Evolutionary conservation across 37 sponge, comb jelly and placozoan genomes (phyloP), one percentile per base, ranked within the genome.

Genomic region (Halichondria panicea): DNA sequence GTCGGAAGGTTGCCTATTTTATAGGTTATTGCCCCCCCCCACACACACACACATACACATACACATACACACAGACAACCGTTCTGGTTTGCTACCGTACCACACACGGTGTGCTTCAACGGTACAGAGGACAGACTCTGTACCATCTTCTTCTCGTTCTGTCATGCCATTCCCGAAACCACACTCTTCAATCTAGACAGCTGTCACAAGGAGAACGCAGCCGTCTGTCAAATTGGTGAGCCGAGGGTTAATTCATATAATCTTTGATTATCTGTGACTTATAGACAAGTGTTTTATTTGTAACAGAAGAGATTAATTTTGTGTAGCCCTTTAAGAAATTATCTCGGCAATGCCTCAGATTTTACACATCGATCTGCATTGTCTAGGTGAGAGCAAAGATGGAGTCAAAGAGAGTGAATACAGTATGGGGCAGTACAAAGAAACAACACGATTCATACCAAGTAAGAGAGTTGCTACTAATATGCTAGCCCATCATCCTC

Each of bases 161-260:
- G 80, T 43, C 80, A 70, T 32, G 35, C 70, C 21, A n/a, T 79
- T 2, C 70, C 80, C 61, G n/a, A n/a, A n/a, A n/a, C n/a, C n/a
- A n/a, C n/a, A n/a, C n/a, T n/a, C n/a, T n/a, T n/a, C n/a, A n/a
- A n/a, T n/a, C n/a, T n/a, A n/a, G n/a, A n/a, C n/a, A n/a, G n/a
- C n/a, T n/a, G n/a, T n/a, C n/a, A n/a, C n/a, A n/a, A n/a, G n/a
- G n/a, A n/a, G n/a, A n/a, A 33, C 38, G 32, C 63, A 36, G 42
- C 50, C 19, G 52, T 76, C 50, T 76, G 76, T 62, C 76, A 76
- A 52, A 24, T 63, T 32, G 61, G 61, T 7, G n/a, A n/a, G n/a
- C n/a, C n/a, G n/a, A n/a, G n/a, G n/a, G n/a, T n/a, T n/a, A n/a
- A n/a, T n/a, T n/a, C n/a, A n/a, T n/a, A n/a, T n/a, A n/a, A n/a